A percentile compares a stretch with the other conserved stretches of the same genome.
These are phyloP conservation scores for Anoplolepis gracilipes DNA, from an alignment of 1,140 invertebrate genomes.

Conservation along the genomic window DNA sequence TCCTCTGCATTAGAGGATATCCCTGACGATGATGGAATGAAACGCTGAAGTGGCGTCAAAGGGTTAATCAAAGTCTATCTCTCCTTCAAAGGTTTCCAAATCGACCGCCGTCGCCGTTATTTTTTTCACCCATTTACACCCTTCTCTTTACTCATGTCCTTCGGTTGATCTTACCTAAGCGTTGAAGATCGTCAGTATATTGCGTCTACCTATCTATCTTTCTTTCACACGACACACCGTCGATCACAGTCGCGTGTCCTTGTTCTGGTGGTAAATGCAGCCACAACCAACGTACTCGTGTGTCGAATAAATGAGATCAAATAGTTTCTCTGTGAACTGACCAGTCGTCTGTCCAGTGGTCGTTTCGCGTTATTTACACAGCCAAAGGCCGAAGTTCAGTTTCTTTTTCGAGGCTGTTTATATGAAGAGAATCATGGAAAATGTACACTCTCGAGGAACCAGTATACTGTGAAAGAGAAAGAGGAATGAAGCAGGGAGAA, in stretches of 20 bases:
- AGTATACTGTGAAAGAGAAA: not conserved
- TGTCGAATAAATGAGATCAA: conserved; percentile 58
- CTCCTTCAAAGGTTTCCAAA: conserved; percentile 42
- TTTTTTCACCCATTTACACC: not conserved
- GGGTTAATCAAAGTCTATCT: conserved; percentile 60
- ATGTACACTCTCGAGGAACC: not conserved
- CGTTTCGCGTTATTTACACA: conserved; percentile 57
- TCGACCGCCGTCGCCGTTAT: conserved; percentile 5
- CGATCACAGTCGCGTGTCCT: conserved; percentile 43
- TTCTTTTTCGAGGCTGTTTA: conserved; percentile 57
- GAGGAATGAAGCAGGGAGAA: conserved; percentile 1
- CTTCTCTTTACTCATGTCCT: conserved; percentile 4
- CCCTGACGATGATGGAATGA: not conserved
- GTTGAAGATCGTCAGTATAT: conserved; percentile 9
- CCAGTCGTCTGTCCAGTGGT: conserved; percentile 30
- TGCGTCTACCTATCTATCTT: conserved; percentile 19
- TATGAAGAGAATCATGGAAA: not conserved
- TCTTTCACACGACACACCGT: conserved; percentile 46
- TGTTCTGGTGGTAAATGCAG: not conserved
- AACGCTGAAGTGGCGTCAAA: conserved; percentile 35
- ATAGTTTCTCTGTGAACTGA: conserved; percentile 33
- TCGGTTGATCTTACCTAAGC: not conserved
- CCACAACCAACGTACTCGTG: not conserved
- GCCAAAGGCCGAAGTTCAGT: conserved; percentile 45
- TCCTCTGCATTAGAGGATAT: not conserved